Evolutionary conservation across 2,888 invertebrate species (phyloP), one percentile per base, ranked within the genome.

Genomic region (Hybos culiciformis): DNA sequence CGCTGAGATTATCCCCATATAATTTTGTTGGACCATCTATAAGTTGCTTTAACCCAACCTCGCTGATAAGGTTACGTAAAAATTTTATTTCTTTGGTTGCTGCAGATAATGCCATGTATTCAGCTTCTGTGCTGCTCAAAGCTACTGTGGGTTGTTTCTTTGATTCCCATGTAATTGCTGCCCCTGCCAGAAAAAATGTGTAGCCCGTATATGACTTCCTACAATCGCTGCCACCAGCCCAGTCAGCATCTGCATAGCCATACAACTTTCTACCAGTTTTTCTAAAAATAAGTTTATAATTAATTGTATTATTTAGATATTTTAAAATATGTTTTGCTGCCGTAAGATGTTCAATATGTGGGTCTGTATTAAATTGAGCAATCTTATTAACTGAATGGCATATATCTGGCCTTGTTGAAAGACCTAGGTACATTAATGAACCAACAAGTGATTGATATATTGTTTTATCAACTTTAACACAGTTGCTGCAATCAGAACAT

Each of bases 1-100:
- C 46, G n/a, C 42, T 46, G 19, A 47, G 29, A 21, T 49, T 49
- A 26, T 46, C 49, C 3, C 46, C 42, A 21, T 32, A 15, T 14
- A 48, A 9, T 9, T 29, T 34, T 17, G 26, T 38, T 9, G 45
- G 41, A 19, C 11, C 12, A 18, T 21, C 20, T 8, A 17, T n/a
- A 18, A 14, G 5, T 8, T 17, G 11, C 36, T 29, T 17, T 8
- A 41, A 43, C 5, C 44, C 42, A 5, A 44, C 38, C 36, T 48
- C 43, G 7, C 8, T 29, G n/a, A 45, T 26, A 1, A 48, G 39
- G 12, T 41, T 39, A 21, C 38, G 23, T 15, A 50, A 19, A 31
- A 43, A 44, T 2, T 47, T 31, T 3, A 43, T 26, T n/a, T 47
- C 48, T 8, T 48, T 48, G 12, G 11, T 26, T 12, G 42, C 45